phyloP scores from a whole-genome alignment of 1,140 invertebrate species.

The Gryllus bimaculatus region DNA sequence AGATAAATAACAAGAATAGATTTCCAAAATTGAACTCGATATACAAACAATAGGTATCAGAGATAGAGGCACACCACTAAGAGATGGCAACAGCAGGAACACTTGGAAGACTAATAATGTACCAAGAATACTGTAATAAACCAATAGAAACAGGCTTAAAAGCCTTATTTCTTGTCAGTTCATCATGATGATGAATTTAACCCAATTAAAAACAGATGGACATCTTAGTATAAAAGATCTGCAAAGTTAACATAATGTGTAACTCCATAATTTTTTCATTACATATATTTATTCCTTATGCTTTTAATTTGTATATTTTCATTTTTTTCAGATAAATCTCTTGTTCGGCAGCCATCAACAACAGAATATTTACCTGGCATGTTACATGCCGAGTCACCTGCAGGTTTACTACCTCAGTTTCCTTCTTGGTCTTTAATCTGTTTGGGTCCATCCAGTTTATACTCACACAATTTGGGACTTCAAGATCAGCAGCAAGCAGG shows the following conservation, averaged over 20 bases:
- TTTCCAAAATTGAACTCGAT: too few species aligned
- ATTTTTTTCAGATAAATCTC: conserved; percentile 41
- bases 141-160: too few species aligned
- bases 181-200: too few species aligned
- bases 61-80: too few species aligned
- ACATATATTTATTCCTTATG: neutral
- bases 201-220: neutral
- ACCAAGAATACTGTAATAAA: too few species aligned
- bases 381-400: conserved; percentile 70
- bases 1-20: too few species aligned
- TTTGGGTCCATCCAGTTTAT: conserved; percentile 80
- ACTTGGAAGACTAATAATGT: too few species aligned
- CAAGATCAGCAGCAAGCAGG: conserved; percentile 67
- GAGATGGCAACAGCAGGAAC: too few species aligned
- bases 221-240: neutral
- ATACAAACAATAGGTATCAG: too few species aligned
- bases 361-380: conserved; percentile 85
- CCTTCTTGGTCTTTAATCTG: conserved; percentile 89
- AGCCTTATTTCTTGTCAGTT: too few species aligned
- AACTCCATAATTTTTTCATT: neutral
- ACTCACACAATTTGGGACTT: conserved; percentile 80
- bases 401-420: conserved; percentile 73
- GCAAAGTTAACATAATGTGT: neutral
- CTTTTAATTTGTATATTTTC: neutral
- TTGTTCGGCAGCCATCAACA: conserved; percentile 67